These are phyloP conservation scores for Drosophila setosimentum DNA, from an alignment of 2,888 invertebrate genomes.

Conservation along the genomic window DNA sequence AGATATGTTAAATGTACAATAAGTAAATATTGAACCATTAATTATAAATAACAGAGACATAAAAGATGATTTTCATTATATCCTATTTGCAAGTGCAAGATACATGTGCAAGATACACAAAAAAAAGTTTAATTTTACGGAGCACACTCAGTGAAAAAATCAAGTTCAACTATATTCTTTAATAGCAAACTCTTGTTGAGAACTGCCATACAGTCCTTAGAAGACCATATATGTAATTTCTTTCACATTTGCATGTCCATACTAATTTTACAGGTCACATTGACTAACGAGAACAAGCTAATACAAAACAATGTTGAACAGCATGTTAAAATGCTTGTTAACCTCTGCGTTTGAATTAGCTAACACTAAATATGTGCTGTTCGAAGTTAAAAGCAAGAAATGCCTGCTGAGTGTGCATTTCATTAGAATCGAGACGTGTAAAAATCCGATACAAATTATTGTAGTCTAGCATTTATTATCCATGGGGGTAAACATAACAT, in stretches of 20 bases:
- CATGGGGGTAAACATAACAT: constrained; percentile 25
- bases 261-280: constrained; percentile 16
- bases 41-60: too few relatives aligned
- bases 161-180: not conserved
- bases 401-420: constrained; percentile 31
- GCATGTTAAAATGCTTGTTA: constrained; percentile 23
- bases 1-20: too few relatives aligned
- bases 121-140: too few relatives aligned
- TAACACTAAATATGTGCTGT: not conserved
- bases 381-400: not conserved
- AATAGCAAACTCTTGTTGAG: not conserved
- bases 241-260: not conserved
- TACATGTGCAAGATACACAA: too few relatives aligned
- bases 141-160: too few relatives aligned
- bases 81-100: too few relatives aligned
- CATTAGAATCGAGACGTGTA: constrained; percentile 71
- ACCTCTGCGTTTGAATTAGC: not conserved
- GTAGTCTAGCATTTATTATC: not conserved
- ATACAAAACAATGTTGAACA: constrained; percentile 7
- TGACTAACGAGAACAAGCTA: constrained; percentile 10
- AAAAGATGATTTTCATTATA: too few relatives aligned
- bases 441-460: constrained; percentile 64
- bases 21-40: too few relatives aligned
- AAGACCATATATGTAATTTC: not conserved
- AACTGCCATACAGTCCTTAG: not conserved